These are phyloP conservation scores for Gambusia holbrooki DNA, from an alignment of 2,113 vertebrate species.

Conservation along the genomic window DNA sequence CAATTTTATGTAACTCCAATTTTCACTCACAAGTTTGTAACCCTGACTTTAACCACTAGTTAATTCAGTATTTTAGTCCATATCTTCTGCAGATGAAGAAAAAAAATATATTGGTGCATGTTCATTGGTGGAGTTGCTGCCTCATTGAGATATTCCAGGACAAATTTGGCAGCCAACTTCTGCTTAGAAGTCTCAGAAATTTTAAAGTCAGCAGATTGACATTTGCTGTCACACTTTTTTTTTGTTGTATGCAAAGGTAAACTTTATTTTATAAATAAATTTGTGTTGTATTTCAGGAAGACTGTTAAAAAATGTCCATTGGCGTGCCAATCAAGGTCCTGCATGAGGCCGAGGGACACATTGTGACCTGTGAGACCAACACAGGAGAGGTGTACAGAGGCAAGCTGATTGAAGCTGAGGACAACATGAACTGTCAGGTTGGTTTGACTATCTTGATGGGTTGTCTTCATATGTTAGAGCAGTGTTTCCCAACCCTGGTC, in stretches of 20 bases:
- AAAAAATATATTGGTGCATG: background rate
- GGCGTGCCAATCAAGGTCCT: conserved; percentile 98
- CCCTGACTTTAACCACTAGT: too few species aligned
- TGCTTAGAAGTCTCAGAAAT: background rate
- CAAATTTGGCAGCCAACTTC: background rate
- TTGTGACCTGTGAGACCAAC: conserved; percentile 97
- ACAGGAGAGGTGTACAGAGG: conserved; percentile 96
- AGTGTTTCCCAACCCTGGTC: too few species aligned
- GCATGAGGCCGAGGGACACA: conserved; percentile 97
- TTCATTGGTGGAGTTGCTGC: background rate
- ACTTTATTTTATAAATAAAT: background rate
- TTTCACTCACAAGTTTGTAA: too few species aligned
- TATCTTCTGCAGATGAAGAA: background rate
- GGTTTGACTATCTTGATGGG: background rate
- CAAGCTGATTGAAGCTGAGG: conserved; percentile 96
- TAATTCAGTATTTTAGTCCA: background rate
- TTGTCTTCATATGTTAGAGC: background rate
- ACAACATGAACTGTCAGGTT: conserved; percentile 99
- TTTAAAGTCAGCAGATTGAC: background rate
- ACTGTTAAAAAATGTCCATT: conserved; percentile 86
- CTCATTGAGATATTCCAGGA: background rate
- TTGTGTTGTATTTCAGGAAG: conserved; percentile 26
- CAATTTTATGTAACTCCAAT: too few species aligned
- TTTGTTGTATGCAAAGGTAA: background rate
- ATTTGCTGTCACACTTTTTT: background rate